These are phyloP conservation scores for Alectoris magna DNA, from an alignment of 2,797 vertebrate genomes.

Conservation along the genomic window DNA sequence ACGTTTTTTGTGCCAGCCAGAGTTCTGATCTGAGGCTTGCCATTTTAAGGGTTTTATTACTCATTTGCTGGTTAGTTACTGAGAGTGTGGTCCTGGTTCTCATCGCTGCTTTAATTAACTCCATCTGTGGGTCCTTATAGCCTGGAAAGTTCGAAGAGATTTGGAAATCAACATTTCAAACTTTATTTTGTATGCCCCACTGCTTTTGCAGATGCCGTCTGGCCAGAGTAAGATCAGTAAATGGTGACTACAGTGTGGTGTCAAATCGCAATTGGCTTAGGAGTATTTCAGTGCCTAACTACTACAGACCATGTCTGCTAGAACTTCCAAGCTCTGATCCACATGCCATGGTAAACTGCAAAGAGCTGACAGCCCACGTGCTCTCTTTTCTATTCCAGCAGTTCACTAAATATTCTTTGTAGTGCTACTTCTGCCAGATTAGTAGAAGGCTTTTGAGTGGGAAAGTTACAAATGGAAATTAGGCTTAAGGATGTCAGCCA, in stretches of 20 bases:
- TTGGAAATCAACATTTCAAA: not conserved
- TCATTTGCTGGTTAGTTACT: not conserved
- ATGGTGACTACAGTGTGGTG: not conserved
- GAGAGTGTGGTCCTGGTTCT: not conserved
- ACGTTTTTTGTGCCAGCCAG: not conserved
- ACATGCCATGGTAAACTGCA: not conserved
- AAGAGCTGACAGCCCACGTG: accelerated
- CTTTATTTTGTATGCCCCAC: not conserved
- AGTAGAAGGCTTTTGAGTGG: not conserved
- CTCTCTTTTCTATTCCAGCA: not conserved
- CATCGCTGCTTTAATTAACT: not conserved
- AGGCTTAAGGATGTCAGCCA: not conserved
- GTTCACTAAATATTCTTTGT: not conserved
- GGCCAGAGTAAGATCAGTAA: not conserved
- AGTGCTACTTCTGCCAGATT: not conserved
- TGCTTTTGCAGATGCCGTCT: not conserved
- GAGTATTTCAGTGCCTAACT: not conserved
- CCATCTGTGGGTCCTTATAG: not conserved
- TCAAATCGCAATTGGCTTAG: not conserved
- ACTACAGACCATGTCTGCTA: accelerated
- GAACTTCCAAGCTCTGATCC: not conserved
- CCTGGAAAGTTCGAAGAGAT: not conserved
- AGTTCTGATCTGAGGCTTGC: not conserved
- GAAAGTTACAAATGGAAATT: not conserved
- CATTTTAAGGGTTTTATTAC: not conserved